Evolutionary conservation across 2,797 vertebrate genomes (phyloP), one percentile per base, ranked within the genome.

Genomic region (Leucoraja ocellata): DNA sequence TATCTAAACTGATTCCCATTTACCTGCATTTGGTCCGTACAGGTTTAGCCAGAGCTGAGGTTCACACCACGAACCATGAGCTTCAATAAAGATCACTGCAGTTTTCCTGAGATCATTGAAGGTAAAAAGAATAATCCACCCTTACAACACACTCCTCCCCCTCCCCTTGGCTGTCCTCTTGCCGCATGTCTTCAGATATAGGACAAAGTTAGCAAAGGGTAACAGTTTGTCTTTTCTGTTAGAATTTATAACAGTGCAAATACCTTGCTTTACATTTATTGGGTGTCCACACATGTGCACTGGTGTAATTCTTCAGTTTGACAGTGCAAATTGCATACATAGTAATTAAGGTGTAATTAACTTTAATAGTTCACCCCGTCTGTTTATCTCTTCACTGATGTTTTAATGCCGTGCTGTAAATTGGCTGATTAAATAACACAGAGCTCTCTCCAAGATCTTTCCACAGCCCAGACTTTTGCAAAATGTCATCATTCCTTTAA

Each of bases 311-410:
- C 54, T 2, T 84, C 58, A 61, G 54, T 25, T 14, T 61, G 13
- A 86, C 83, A 63, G 58, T 63, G 63, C 28, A 63, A 86, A 61
- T 86, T 86, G 10, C 4, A 63, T 25, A 63, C 16, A 14, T 63
- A 63, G 83, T 86, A 86, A 86, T 86, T 86, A 86, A 86, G 83
- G 28, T 86, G 25, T 86, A 63, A 86, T 86, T 86, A 86, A 25
- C 28, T 86, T n/a, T 63, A n/a, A 16, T n/a, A 32, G 54, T 32
- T 25, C 58, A 28, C 58, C 58, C 5, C 83, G 61, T n/a, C 83
- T 61, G 54, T 63, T 84, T 84, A 61, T 61, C 28, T n/a, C 81
- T 84, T 13, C 1, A 63, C 83, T 14, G 58, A 86, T 63, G 25
- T 63, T 63, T 63, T 32, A n/a, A 63, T 86, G 23, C 28, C 6